phyloP scores from a whole-genome alignment of 2,797 vertebrate species.

The Oreochromis grahami region DNA sequence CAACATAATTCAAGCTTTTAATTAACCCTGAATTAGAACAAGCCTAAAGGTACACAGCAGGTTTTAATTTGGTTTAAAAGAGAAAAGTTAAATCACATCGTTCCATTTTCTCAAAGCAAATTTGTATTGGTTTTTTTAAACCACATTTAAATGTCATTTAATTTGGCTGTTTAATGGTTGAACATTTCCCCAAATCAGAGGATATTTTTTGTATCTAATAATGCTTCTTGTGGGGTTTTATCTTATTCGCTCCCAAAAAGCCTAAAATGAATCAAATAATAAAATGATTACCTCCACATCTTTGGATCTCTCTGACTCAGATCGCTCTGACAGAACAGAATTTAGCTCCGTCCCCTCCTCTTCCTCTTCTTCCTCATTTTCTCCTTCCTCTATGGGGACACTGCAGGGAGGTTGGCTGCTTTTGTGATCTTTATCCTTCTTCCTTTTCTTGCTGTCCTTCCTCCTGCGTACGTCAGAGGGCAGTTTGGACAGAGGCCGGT shows the following conservation, averaged over 20 bases:
- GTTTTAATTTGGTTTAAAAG: not conserved
- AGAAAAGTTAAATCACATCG: not conserved
- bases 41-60: not conserved
- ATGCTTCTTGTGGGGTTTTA: rapidly evolving
- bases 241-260: rapidly evolving
- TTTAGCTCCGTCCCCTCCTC: slow-evolving; percentile 32
- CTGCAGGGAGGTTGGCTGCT: slow-evolving; percentile 66
- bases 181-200: not conserved
- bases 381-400: slow-evolving; percentile 82
- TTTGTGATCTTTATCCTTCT: slow-evolving; percentile 78
- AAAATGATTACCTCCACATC: slow-evolving; percentile 65
- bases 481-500: slow-evolving; percentile 89
- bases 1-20: not conserved
- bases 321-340: not conserved
- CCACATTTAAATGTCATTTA: not conserved
- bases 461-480: slow-evolving; percentile 79
- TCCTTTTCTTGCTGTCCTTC: slow-evolving; percentile 75
- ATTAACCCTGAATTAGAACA: not conserved
- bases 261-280: rapidly evolving
- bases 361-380: slow-evolving; percentile 80
- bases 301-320: slow-evolving; percentile 41
- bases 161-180: not conserved
- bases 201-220: not conserved
- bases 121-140: not conserved
- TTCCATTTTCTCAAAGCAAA: not conserved